Conservation (phyloP, 1,140 invertebrate genomes). For the Rhopalosiphum padi region DNA sequence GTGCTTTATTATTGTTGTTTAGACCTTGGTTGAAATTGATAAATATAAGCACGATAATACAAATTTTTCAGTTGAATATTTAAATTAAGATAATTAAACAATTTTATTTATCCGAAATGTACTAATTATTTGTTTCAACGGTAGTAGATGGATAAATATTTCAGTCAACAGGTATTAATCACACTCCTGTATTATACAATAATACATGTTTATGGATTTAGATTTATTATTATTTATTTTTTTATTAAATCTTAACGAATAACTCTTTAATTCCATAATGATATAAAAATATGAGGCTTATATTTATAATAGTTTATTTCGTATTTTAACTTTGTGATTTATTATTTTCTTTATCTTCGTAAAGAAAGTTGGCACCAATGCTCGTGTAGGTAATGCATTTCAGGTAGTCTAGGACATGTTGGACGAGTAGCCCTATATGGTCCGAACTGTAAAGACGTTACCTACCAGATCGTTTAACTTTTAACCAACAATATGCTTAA, state of each 20-base stretch:
- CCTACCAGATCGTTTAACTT: background rate
- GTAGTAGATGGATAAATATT: background rate
- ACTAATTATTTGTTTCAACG: background rate
- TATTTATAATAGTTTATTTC: background rate
- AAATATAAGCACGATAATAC: background rate
- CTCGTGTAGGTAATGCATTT: constrained; percentile 13
- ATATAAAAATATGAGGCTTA: background rate
- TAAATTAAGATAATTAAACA: constrained; percentile 9
- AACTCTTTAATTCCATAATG: background rate
- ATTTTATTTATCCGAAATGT: background rate
- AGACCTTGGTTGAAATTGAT: constrained; percentile 28
- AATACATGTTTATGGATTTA: background rate
- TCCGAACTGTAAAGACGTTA: background rate
- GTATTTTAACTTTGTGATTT: background rate
- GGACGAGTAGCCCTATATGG: constrained; percentile 44
- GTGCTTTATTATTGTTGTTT: constrained; percentile 38
- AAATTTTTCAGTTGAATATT: background rate
- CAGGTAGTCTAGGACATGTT: constrained; percentile 21
- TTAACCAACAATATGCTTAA: background rate
- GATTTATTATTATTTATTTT: constrained; percentile 1
- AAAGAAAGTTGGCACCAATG: constrained; percentile 41
- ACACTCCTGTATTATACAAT: background rate
- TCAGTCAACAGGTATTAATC: background rate
- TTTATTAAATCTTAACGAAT: background rate
- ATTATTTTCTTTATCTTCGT: background rate